Conservation (phyloP, 2,113 vertebrate species). For the Chitala chitala region DNA sequence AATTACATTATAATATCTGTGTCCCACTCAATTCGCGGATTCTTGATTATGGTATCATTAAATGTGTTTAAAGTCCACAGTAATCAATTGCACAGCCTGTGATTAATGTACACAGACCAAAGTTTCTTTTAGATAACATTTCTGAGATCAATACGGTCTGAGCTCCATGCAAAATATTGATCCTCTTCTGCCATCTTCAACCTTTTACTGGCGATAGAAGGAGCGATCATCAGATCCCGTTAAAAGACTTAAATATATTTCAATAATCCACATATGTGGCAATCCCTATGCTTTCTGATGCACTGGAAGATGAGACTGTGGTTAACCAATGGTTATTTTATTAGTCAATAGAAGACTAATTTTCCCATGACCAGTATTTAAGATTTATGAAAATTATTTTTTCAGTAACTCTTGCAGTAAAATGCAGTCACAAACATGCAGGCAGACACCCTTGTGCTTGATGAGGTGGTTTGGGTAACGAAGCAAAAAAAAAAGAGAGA, state of each 20-base stretch:
- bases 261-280: conserved; percentile 50
- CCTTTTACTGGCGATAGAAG: conserved; percentile 36
- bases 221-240: conserved; percentile 56
- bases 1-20: background rate
- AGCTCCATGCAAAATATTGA: conserved; percentile 41
- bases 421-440: too few relatives aligned
- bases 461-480: too few relatives aligned
- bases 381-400: background rate
- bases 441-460: too few relatives aligned
- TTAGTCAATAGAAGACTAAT: background rate
- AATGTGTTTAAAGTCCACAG: background rate
- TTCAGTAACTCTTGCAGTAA: background rate
- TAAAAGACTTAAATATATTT: conserved; percentile 56
- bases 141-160: conserved; percentile 38
- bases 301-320: conserved; percentile 28
- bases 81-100: conserved; percentile 31
- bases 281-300: conserved; percentile 40
- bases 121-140: conserved; percentile 41
- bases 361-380: background rate
- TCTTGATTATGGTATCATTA: conserved; percentile 1
- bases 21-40: background rate
- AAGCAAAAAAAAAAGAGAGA: too few relatives aligned
- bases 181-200: conserved; percentile 42
- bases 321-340: conserved; percentile 10
- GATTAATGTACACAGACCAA: conserved; percentile 43